phyloP scores from a whole-genome alignment of 1,140 invertebrate genomes.

The Bombus pyrosoma region DNA sequence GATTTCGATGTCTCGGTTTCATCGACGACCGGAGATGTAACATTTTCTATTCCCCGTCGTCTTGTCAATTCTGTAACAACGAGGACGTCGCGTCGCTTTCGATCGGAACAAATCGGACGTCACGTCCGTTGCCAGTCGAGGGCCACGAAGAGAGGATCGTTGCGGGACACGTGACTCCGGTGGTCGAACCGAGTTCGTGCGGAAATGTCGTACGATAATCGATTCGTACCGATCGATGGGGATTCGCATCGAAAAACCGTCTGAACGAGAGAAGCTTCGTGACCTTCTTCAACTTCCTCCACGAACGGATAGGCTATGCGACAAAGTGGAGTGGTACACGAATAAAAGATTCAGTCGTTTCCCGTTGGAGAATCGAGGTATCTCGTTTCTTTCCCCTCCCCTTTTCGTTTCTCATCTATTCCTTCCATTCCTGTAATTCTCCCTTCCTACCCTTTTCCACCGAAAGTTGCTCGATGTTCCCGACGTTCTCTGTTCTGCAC shows the following conservation, averaged over 20 bases:
- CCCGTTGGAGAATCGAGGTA: neutral
- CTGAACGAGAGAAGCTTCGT: slow-evolving; percentile 23
- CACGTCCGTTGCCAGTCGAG: slow-evolving; percentile 1
- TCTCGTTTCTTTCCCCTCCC: neutral
- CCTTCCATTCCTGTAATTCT: neutral
- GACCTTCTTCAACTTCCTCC: neutral
- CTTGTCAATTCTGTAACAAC: neutral
- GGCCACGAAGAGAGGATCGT: neutral
- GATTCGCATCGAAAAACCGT: slow-evolving; percentile 22
- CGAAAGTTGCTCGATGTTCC: neutral
- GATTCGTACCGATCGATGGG: slow-evolving; percentile 28
- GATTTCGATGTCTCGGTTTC: neutral
- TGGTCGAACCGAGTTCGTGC: neutral
- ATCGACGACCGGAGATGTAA: neutral
- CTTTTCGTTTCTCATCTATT: neutral
- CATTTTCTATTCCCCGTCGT: neutral
- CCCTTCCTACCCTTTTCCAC: neutral
- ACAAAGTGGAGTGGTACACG: slow-evolving; percentile 31
- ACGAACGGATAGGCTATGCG: neutral
- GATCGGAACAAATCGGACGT: neutral
- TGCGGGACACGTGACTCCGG: neutral
- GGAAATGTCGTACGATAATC: slow-evolving; percentile 52
- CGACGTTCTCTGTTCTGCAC: neutral
- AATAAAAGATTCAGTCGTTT: slow-evolving; percentile 44
- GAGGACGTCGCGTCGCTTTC: neutral